Evolutionary conservation across 2,888 invertebrate species (phyloP).

Genomic region (Dyspetes luteomarginatus): DNA sequence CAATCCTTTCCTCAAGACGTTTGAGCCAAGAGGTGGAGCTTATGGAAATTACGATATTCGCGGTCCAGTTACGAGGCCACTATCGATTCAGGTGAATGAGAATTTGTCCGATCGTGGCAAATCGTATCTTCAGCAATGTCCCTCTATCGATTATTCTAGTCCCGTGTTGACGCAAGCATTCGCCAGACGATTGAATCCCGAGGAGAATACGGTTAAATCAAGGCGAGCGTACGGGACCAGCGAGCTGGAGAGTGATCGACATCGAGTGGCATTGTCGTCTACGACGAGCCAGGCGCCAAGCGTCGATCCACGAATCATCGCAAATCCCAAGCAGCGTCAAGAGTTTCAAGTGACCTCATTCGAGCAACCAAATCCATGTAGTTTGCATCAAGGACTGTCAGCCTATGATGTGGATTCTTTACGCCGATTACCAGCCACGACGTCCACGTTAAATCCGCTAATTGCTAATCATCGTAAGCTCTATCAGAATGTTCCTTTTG

Average conservation of each 20-base stretch:
- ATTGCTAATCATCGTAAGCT: conserved; percentile 66
- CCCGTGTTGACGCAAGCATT: conserved; percentile 58
- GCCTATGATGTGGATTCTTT: conserved; percentile 74
- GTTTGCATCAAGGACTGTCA: conserved; percentile 72
- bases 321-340: conserved; percentile 56
- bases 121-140: conserved; percentile 54
- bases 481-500: conserved; percentile 75
- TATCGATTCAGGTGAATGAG: conserved; percentile 75
- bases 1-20: conserved; percentile 78
- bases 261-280: conserved; percentile 69
- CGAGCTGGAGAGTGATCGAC: conserved; percentile 62
- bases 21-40: conserved; percentile 64
- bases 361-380: conserved; percentile 80
- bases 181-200: conserved; percentile 57
- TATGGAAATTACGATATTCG: conserved; percentile 67
- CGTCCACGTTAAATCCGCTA: conserved; percentile 67
- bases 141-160: conserved; percentile 60
- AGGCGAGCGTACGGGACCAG: conserved; percentile 29
- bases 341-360: conserved; percentile 81
- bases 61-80: conserved; percentile 71
- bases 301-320: conserved; percentile 41
- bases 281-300: conserved; percentile 57
- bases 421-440: conserved; percentile 63
- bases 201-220: conserved; percentile 33
- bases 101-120: conserved; percentile 54